A percentile compares a stretch with the other conserved stretches of the same genome.
Evolutionary conservation across 2,113 vertebrate genomes (phyloP).

Genomic region (Erythrolamprus reginae): DNA sequence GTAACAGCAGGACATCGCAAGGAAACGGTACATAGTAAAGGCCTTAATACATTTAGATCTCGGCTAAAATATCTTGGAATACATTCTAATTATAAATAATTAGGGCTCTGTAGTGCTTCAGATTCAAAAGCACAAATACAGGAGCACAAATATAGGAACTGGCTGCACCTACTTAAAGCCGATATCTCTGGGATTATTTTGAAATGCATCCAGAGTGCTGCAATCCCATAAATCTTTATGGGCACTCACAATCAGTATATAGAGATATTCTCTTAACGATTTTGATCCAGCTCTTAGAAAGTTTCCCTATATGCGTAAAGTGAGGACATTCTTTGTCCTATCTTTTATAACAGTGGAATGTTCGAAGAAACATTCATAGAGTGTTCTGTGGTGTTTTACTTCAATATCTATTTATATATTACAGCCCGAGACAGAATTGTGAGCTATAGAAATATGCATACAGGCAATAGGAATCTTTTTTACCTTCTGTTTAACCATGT

Average conservation of each 20-base stretch:
- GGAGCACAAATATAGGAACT: background rate
- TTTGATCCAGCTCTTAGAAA: background rate
- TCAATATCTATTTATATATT: background rate
- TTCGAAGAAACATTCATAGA: background rate
- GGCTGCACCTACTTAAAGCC: background rate
- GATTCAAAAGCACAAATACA: background rate
- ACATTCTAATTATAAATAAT: background rate
- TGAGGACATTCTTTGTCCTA: background rate
- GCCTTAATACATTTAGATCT: background rate
- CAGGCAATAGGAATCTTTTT: background rate
- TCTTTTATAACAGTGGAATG: background rate
- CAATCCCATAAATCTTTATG: background rate
- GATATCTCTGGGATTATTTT: background rate
- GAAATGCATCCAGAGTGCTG: background rate
- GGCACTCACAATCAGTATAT: background rate
- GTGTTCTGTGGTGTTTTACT: background rate
- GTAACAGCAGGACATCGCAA: background rate
- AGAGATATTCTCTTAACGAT: background rate
- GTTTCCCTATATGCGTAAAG: background rate
- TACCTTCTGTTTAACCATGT: background rate
- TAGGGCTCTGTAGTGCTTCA: background rate
- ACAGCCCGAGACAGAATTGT: background rate
- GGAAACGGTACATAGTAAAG: background rate
- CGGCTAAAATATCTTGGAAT: background rate
- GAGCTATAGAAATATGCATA: background rate